Evolutionary conservation across 2,113 vertebrate genomes (phyloP).

Genomic region (Megaptera novaeangliae): DNA sequence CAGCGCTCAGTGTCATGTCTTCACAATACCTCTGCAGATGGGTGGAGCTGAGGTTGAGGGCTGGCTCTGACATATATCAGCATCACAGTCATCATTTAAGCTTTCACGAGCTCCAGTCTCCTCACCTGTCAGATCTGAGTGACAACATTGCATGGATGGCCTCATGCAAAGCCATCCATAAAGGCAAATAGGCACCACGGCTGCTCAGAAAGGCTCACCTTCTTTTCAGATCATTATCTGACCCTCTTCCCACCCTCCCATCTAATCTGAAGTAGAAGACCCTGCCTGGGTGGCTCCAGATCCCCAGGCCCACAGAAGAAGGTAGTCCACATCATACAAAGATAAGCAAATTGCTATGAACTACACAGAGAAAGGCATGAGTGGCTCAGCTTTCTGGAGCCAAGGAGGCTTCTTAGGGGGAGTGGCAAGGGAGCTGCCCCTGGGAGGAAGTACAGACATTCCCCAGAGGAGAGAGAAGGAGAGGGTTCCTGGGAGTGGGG

Average conservation of each 20-base stretch:
- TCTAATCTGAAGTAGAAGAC: background rate
- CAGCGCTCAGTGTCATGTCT: background rate
- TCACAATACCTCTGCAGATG: background rate
- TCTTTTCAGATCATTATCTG: background rate
- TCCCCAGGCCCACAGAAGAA: background rate
- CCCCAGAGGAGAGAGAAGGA: background rate
- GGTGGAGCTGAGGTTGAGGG: background rate
- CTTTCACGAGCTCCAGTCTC: background rate
- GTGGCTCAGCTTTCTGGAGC: background rate
- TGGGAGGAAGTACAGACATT: background rate
- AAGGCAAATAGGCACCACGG: background rate
- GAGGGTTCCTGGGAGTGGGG: background rate
- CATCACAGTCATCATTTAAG: accelerated
- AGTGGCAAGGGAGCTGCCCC: background rate
- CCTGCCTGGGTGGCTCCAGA: background rate
- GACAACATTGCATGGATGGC: background rate
- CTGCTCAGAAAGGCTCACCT: background rate
- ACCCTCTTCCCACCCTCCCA: background rate
- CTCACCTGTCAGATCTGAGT: background rate
- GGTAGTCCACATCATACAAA: too few species aligned
- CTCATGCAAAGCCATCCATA: background rate
- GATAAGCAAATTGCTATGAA: background rate
- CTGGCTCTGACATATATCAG: background rate
- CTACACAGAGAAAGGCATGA: background rate
- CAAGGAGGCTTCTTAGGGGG: background rate